Percentiles rank a stretch among this genome's conserved stretches.
These are phyloP conservation scores for Oenanthe oenanthe DNA, from an alignment of 2,113 vertebrate genomes.

Conservation along the genomic window DNA sequence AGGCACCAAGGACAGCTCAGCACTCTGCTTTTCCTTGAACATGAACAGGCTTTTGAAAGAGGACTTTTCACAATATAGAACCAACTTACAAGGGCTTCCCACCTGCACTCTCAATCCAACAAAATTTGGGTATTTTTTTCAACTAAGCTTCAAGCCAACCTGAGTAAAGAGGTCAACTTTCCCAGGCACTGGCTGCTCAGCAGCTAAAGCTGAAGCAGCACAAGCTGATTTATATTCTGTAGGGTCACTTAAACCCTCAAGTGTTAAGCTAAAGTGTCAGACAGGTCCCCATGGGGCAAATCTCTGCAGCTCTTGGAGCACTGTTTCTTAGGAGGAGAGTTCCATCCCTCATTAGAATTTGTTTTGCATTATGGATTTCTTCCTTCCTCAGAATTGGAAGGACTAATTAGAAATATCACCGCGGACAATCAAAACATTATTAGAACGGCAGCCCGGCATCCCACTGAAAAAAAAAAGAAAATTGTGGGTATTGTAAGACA, in stretches of 20 bases:
- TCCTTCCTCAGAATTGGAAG: slow-evolving; percentile 22
- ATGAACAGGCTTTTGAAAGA: neutral
- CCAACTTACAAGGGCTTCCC: neutral
- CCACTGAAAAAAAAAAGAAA: neutral
- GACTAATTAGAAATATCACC: slow-evolving; percentile 14
- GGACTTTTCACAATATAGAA: neutral
- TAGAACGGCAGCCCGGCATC: neutral
- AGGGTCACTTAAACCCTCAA: neutral
- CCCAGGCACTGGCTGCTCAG: neutral
- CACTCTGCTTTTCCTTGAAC: neutral
- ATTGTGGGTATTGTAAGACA: neutral
- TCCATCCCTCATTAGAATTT: neutral
- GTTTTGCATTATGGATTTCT: neutral
- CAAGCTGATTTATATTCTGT: slow-evolving; percentile 44
- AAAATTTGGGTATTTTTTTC: neutral
- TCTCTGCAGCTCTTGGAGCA: neutral
- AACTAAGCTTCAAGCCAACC: neutral
- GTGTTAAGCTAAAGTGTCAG: slow-evolving; percentile 47
- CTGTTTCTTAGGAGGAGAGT: neutral
- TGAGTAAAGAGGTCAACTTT: slow-evolving; percentile 28
- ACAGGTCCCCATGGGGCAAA: neutral
- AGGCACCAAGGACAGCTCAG: neutral
- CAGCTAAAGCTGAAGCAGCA: neutral
- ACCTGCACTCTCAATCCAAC: neutral
- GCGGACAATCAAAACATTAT: neutral